phyloP scores from a whole-genome alignment of 2,113 vertebrate genomes.

The Sinocyclocheilus grahami region DNA sequence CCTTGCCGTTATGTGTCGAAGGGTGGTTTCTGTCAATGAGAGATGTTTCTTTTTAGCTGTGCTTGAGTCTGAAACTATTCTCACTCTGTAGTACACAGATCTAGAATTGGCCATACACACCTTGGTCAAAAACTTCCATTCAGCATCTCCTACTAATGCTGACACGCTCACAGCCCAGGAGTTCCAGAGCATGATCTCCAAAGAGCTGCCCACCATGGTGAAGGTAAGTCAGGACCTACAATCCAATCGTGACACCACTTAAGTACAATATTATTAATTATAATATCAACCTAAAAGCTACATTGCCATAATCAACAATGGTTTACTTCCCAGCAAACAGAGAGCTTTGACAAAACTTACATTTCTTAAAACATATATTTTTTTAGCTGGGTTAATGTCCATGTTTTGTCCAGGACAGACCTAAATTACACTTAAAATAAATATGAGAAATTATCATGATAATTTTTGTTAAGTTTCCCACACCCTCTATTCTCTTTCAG shows the following conservation, averaged over 20 bases:
- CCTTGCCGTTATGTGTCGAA: neutral
- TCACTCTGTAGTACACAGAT: slow-evolving; percentile 52
- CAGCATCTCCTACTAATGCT: slow-evolving; percentile 45
- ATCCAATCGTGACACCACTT: neutral
- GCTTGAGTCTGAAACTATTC: neutral
- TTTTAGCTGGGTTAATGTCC: neutral
- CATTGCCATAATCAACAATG: neutral
- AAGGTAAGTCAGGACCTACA: slow-evolving; percentile 36
- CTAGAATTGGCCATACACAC: slow-evolving; percentile 57
- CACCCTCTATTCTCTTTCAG: slow-evolving; percentile 44
- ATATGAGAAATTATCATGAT: neutral
- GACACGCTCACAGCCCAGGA: slow-evolving; percentile 55
- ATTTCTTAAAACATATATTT: no score
- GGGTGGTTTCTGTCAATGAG: neutral
- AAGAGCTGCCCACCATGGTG: slow-evolving; percentile 53
- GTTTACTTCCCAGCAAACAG: no score
- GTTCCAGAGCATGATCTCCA: slow-evolving; percentile 55
- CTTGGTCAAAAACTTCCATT: slow-evolving; percentile 56
- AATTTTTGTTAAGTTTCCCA: neutral
- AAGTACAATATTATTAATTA: neutral
- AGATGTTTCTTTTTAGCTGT: neutral
- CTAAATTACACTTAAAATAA: neutral
- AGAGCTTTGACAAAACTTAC: no score
- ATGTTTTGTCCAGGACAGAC: neutral
- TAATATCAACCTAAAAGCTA: neutral